Base-by-base conservation (phyloP, 2,113 vertebrate genomes). In the Apodemus speciosus region DNA sequence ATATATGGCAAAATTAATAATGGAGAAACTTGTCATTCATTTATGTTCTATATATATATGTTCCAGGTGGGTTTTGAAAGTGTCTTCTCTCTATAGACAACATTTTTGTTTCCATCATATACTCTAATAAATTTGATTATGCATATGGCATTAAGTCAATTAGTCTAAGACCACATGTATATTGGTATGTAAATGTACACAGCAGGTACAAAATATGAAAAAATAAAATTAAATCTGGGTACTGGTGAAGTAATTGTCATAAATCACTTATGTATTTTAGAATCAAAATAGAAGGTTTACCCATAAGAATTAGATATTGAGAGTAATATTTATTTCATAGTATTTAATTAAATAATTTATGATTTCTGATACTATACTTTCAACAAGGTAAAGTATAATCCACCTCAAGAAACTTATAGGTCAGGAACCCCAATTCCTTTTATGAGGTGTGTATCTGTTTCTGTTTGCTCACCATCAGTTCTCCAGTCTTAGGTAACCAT, bases 11-110 rank as follows among this genome's bases (percentile, higher is more conserved):
- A 89, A 95, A 46, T 51, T 13, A 35, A 85, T 92, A 91, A 38
- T 46, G 86, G 53, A 15, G 35, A 96, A 88, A 56, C 72, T 79
- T 87, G 0, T 56, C 79, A 94, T 96, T 86, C 97, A 58, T 51
- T 25, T 84, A n/a, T n/a, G n/a, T n/a, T n/a, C n/a, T 96, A 96
- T 94, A 88, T 77, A 64, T 80, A 2, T 88, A 32, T 89, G 20
- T 72, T 94, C 84, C 69, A 85, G 3, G n/a, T 76, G 2, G 83
- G 71, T 77, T n/a, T 94, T 56, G 86, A 90, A 89, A 77, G 10
- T 60, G 9, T 56, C 68, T 8, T 94, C 38, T 83, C 96, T 80
- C 94, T 95, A 95, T 85, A 77, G 73, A 96, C 95, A 94, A 93
- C 13, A 73, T 90, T 85, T 96, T 21, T 84, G 71, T 40, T 66